A percentile compares a stretch with the other conserved stretches of the same genome.
These are phyloP conservation scores for Temnothorax curvispinosus DNA, from an alignment of 1,140 invertebrate species.

Conservation along the genomic window DNA sequence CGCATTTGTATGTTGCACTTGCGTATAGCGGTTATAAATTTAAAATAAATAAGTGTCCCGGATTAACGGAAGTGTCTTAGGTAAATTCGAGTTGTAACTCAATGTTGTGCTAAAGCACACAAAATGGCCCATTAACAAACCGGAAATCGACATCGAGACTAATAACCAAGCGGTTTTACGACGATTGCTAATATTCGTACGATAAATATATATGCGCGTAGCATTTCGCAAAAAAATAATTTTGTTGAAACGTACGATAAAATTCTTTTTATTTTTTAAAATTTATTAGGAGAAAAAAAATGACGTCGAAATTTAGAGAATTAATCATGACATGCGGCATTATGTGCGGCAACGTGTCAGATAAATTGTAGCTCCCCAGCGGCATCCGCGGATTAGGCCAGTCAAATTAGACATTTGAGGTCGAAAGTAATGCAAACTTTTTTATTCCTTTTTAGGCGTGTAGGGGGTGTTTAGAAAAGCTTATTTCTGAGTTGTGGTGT, in stretches of 20 bases:
- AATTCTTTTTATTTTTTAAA: neutral
- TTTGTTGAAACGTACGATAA: neutral
- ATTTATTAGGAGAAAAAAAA: neutral
- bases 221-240: neutral
- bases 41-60: neutral
- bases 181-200: neutral
- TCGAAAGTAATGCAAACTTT: too few relatives aligned
- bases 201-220: neutral
- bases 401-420: too few relatives aligned
- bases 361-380: neutral
- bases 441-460: too few relatives aligned
- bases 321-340: neutral
- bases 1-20: neutral
- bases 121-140: conserved; percentile 7
- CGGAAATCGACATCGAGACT: neutral
- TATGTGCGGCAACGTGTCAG: neutral
- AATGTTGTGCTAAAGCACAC: neutral
- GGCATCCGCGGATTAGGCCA: neutral
- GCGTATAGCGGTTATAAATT: neutral
- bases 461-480: too few relatives aligned
- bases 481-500: too few relatives aligned
- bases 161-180: neutral
- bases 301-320: neutral
- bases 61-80: conserved; percentile 23
- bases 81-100: conserved; percentile 25